Evolutionary conservation across 1,140 invertebrate genomes (phyloP), one percentile per base, ranked within the genome.

Genomic region (Apocrypta bakeri): DNA sequence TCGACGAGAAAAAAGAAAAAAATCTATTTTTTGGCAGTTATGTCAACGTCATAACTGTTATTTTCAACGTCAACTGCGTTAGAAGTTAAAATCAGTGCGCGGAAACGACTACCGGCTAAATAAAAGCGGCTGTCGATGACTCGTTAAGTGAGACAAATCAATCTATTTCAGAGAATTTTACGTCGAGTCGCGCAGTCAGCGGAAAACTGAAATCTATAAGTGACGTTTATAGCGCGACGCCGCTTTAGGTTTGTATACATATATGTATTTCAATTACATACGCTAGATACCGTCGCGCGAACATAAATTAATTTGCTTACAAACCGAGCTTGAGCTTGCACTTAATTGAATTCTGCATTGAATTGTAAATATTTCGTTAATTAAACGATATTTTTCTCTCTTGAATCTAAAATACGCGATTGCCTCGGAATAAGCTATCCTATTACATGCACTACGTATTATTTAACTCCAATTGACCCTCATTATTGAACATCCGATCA

Each of bases 401-500:
- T 21, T 0, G 17, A 3, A 56, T 6, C 17, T 48, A 76, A 31
- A 56, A 48, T 21, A 29, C 42, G 17, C 71, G 17, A 33, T 37
- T 37, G 42, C 24, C 66, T 1, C 42, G 27, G 64, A 42, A 61
- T 71, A 80, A 69, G 56, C 42, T 37, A 56, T 33, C 29, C 40
- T 40, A 33, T 48, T 48, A 31, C 8, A 63, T 83, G 61, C 85
- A 86, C 87, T 87, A 83, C 84, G 85, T 84, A 74, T 75, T 77
- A 83, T 48, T 88, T 88, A 84, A 88, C 87, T 83, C 83, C 84
- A 85, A 82, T 88, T 88, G 86, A 88, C 87, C 84, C 79, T 25
- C 63, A 76, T 85, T 88, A 86, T 88, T 88, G 85, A 87, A 86
- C 83, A 83, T 81, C 80, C 73, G 85, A 83, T 72, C 40, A n/a